Evolutionary conservation across 2,888 invertebrate genomes (phyloP).

Genomic region (Malthinus seriepunctatus): DNA sequence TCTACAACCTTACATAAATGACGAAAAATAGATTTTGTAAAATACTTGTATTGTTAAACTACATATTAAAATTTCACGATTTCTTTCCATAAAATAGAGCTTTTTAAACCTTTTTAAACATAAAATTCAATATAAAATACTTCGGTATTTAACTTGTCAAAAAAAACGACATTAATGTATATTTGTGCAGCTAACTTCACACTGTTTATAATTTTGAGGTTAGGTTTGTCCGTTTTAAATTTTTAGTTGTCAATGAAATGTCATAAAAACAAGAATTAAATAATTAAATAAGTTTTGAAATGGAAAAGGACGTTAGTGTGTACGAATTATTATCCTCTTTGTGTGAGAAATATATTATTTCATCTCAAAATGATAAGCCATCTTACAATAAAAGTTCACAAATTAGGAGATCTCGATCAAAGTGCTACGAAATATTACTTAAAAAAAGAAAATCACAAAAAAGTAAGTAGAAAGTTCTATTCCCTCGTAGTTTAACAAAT

Average conservation of each 20-base stretch:
- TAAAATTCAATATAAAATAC: too few species aligned
- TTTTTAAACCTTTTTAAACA: too few species aligned
- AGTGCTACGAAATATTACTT: conserved; percentile 45
- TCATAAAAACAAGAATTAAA: conserved; percentile 7
- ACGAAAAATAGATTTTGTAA: background rate
- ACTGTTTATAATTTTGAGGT: background rate
- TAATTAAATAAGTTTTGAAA: conserved; percentile 8
- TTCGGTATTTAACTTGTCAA: too few species aligned
- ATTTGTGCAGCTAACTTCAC: background rate
- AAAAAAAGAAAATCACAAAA: conserved; percentile 13
- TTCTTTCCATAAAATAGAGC: too few species aligned
- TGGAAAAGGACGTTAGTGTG: conserved; percentile 31
- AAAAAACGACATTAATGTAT: too few species aligned
- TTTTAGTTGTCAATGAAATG: conserved; percentile 3
- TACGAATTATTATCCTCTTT: conserved; percentile 46
- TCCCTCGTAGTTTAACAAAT: background rate
- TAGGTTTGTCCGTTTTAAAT: conserved; percentile 6
- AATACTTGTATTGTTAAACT: too few species aligned
- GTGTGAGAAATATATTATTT: conserved; percentile 42
- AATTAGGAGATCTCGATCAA: conserved; percentile 41
- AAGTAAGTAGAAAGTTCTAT: background rate
- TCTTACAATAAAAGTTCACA: background rate
- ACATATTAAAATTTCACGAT: too few species aligned
- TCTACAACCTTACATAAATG: background rate
- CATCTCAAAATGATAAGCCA: conserved; percentile 1